Conservation (phyloP, 2,888 invertebrate species). For the Orthonevra nobilis region DNA sequence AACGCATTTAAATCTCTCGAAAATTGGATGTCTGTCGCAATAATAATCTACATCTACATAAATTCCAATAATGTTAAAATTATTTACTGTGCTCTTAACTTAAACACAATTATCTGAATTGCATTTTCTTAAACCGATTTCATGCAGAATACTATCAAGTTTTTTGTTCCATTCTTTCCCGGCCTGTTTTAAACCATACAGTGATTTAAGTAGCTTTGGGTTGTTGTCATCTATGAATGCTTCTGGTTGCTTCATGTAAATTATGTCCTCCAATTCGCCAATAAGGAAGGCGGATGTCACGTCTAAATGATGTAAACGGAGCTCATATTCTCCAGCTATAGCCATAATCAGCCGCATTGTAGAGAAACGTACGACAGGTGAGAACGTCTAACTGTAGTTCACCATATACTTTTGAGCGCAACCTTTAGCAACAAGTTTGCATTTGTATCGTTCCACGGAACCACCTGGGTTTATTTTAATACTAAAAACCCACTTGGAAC, state of each 20-base stretch:
- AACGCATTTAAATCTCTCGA: conserved; percentile 7
- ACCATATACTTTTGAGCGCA: conserved; percentile 11
- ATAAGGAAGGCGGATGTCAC: conserved; percentile 13
- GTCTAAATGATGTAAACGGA: conserved; percentile 15
- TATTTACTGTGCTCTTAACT: conserved; percentile 3
- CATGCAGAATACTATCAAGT: not conserved
- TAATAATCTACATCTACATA: conserved; percentile 34
- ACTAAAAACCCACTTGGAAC: conserved; percentile 9
- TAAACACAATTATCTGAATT: conserved; percentile 20
- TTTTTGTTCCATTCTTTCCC: conserved; percentile 21
- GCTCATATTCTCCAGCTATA: not conserved
- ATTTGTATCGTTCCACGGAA: conserved; percentile 4
- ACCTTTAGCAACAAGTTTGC: not conserved
- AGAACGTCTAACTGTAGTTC: conserved; percentile 1
- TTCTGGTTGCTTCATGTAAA: conserved; percentile 16
- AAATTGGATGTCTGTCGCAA: conserved; percentile 9
- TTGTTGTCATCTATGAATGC: not conserved
- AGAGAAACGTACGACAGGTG: not conserved
- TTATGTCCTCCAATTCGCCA: conserved; percentile 1
- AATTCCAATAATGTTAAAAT: conserved; percentile 14
- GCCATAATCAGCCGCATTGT: conserved; percentile 10
- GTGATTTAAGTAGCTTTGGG: not conserved
- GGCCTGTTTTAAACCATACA: conserved; percentile 12
- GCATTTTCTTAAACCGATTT: conserved; percentile 24
- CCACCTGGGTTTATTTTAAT: conserved; percentile 5